Evolutionary conservation across 2,888 invertebrate genomes (phyloP), one percentile per base, ranked within the genome.

Genomic region (Sphecodes monilicornis): DNA sequence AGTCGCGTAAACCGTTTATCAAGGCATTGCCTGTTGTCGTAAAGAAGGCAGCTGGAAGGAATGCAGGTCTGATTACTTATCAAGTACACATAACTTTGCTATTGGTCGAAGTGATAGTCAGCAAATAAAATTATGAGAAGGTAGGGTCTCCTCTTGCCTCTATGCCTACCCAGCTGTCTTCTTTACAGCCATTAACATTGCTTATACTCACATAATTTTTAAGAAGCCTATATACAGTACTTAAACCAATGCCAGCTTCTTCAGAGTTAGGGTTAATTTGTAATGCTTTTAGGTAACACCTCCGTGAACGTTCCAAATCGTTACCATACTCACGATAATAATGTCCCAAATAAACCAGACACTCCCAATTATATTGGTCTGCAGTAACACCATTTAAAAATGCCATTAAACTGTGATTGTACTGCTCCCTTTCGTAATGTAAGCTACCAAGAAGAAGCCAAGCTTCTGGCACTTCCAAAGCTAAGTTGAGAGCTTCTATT

Each of bases 281-380:
- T 87, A 97, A 96, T 66, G 98, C 97, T 94, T 98, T 98, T 95
- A 98, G 97, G 94, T 97, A 98, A 94, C 98, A 98, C 93, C 97
- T 97, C 88, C 96, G 96, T 0, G 98, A 97, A 91, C 98, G 97
- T 74, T 96, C 95, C n/a, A 96, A 93, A 92, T 98, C 97, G 76
- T 95, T 94, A 80, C 96, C 96, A 60, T 95, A 95, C 73, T 96
- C 93, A 83, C 96, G 95, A 94, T 98, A 98, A 93, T 97, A 97
- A 91, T 96, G 96, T 1, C 98, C 98, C 85, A 98, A 95, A 93
- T 97, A 96, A 50, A 97, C 95, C 93, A 98, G 98, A 88, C 97
- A 97, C 75, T 96, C 95, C 90, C 97, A 96, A 95, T 97, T 96
- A 91, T 97, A 96, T n/a, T 97, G 96, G 93, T 98, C 97, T 18